Conservation (phyloP, 2,797 vertebrate species). For the Carapus acus region DNA sequence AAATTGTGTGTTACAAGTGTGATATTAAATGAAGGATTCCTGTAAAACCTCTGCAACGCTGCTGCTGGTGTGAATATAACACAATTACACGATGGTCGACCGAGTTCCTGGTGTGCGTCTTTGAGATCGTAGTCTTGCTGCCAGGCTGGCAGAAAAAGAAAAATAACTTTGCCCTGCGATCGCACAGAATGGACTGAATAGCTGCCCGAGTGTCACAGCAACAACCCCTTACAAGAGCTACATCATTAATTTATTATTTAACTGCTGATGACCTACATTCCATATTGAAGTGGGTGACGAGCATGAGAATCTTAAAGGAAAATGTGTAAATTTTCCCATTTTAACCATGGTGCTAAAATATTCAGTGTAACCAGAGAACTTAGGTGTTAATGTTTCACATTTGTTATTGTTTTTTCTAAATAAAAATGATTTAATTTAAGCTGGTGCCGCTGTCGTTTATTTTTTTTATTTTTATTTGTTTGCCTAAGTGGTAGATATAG, state of each 20-base stretch:
- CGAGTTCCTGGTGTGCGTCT: slow-evolving; percentile 4
- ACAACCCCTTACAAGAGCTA: slow-evolving; percentile 17
- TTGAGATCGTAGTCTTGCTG: too few relatives aligned
- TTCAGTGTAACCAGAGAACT: slow-evolving; percentile 50
- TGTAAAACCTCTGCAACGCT: not conserved
- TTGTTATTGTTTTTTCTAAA: slow-evolving; percentile 65
- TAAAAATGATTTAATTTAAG: slow-evolving; percentile 61
- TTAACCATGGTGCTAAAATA: slow-evolving; percentile 53
- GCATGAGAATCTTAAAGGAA: slow-evolving; percentile 28
- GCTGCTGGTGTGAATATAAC: not conserved
- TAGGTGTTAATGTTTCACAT: slow-evolving; percentile 46
- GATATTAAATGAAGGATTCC: not conserved
- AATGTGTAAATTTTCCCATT: slow-evolving; percentile 36
- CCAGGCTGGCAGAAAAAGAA: slow-evolving; percentile 8
- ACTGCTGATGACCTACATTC: slow-evolving; percentile 56
- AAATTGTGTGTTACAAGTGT: slow-evolving; percentile 2
- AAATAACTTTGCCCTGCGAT: slow-evolving; percentile 2
- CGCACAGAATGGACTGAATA: slow-evolving; percentile 14
- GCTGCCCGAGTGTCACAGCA: slow-evolving; percentile 18
- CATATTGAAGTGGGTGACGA: slow-evolving; percentile 36
- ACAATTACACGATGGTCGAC: slow-evolving; percentile 10
- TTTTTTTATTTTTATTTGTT: not conserved
- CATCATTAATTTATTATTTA: slow-evolving; percentile 68
- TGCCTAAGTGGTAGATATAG: too few relatives aligned
- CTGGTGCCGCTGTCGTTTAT: not conserved